Evolutionary conservation across 2,797 vertebrate genomes (phyloP).

Genomic region (Knipowitschia caucasica): DNA sequence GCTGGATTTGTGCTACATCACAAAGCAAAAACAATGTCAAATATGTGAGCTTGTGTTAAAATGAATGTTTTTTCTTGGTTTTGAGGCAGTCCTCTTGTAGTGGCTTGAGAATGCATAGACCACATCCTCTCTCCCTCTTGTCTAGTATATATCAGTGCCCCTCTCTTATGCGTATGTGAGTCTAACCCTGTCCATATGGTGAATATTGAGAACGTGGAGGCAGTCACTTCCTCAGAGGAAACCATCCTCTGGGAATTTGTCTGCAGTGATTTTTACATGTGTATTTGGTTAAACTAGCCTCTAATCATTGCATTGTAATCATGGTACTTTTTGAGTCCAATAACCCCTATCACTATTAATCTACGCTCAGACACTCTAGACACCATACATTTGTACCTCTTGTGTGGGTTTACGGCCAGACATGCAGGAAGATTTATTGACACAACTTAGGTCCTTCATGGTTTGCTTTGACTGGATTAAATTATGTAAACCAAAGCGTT

Average conservation of each 20-base stretch:
- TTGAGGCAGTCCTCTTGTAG: constrained; percentile 6
- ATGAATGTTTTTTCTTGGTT: constrained; percentile 17
- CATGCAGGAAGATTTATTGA: constrained; percentile 1
- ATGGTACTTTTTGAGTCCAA: constrained; percentile 17
- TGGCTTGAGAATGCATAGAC: constrained; percentile 26
- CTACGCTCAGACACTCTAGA: constrained; percentile 20
- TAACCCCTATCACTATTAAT: constrained; percentile 27
- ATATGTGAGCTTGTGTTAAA: not conserved
- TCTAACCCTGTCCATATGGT: constrained; percentile 60
- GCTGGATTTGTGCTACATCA: not conserved
- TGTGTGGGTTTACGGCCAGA: not conserved
- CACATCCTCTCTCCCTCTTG: constrained; percentile 42
- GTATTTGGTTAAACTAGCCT: constrained; percentile 45
- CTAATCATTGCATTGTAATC: constrained; percentile 41
- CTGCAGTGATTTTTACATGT: constrained; percentile 46
- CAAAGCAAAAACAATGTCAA: not conserved
- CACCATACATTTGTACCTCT: not conserved
- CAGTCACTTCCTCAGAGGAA: constrained; percentile 45
- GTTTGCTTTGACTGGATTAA: constrained; percentile 8
- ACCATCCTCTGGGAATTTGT: constrained; percentile 37
- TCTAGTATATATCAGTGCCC: constrained; percentile 16
- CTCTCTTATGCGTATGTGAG: constrained; percentile 31
- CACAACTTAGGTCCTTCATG: constrained; percentile 1
- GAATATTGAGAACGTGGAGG: constrained; percentile 36
- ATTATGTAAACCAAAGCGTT: constrained; percentile 7